phyloP scores from a whole-genome alignment of 2,888 invertebrate species.

The Tipula unca region DNA sequence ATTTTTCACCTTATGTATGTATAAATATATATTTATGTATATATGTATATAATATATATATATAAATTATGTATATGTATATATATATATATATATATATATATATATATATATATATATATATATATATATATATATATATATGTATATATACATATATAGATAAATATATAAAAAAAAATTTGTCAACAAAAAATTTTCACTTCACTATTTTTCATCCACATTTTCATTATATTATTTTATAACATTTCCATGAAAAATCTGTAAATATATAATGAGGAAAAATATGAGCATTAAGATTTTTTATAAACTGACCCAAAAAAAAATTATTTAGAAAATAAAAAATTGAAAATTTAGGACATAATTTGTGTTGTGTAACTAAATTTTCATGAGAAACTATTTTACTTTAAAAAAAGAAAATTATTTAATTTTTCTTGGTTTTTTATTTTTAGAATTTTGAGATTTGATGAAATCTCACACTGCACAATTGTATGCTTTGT shows the following conservation, averaged over 20 bases:
- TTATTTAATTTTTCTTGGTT: background rate
- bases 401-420: background rate
- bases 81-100: background rate
- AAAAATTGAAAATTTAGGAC: background rate
- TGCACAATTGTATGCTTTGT: background rate
- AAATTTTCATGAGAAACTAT: constrained; percentile 8
- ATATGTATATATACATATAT: background rate
- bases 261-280: background rate
- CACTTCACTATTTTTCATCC: background rate
- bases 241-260: background rate
- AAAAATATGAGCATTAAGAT: background rate
- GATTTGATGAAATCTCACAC: background rate
- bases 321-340: background rate
- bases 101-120: background rate
- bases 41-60: background rate
- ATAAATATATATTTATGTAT: background rate
- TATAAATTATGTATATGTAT: background rate
- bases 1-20: background rate
- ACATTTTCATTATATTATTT: background rate
- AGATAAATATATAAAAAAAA: background rate
- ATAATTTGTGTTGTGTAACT: constrained; percentile 14
- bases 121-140: background rate
- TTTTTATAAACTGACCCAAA: background rate
- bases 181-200: background rate
- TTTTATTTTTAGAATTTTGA: background rate